Base-by-base conservation (phyloP, 2,113 vertebrate genomes). In the Tenebrosternarchus preto region DNA sequence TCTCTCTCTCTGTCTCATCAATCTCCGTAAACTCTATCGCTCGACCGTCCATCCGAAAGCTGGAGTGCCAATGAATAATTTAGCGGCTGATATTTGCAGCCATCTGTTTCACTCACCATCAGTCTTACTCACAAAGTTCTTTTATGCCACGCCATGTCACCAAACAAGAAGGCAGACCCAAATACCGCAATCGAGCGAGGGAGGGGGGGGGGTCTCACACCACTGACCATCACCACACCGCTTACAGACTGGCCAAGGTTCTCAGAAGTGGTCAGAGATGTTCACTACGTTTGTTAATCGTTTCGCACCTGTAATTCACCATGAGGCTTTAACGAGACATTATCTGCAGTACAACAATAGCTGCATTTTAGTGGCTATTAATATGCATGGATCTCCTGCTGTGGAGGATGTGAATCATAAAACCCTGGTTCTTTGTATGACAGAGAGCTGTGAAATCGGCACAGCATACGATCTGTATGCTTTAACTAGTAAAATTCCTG, bases 61-160 rank as follows among this genome's bases (percentile, higher is more conserved):
- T 77, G 79, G 68, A 60, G 76, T 46, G 27, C 73, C 59, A 50
- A 61, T 87, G 84, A 87, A 87, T 87, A 84, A 87, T 87, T 85
- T 84, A 87, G 80, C 77, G 80, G 82, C 67, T 83, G 77, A 78
- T 78, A 86, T 85, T 72, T 82, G 74, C 60, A 67, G 74, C 86
- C 86, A 85, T 87, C 86, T 87, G 86, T 84, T 87, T 76, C 78
- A 75, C 84, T 78, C 73, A 25, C 71, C 86, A 80, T 77, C 76
- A 77, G 73, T 79, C 82, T 77, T 75, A 59, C 55, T 83, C 55
- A 63, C 66, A 83, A 77, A 76, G 80, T 76, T 85, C 60, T 46
- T 66, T 73, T 80, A 76, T 31, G 72, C 77, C 76, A 68, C 57
- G 50, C 75, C 63, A 53, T 82, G 76, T 78, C 73, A 73, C 78